These are phyloP conservation scores for Bubo bubo DNA, from an alignment of 2,113 vertebrate genomes.

Conservation along the genomic window DNA sequence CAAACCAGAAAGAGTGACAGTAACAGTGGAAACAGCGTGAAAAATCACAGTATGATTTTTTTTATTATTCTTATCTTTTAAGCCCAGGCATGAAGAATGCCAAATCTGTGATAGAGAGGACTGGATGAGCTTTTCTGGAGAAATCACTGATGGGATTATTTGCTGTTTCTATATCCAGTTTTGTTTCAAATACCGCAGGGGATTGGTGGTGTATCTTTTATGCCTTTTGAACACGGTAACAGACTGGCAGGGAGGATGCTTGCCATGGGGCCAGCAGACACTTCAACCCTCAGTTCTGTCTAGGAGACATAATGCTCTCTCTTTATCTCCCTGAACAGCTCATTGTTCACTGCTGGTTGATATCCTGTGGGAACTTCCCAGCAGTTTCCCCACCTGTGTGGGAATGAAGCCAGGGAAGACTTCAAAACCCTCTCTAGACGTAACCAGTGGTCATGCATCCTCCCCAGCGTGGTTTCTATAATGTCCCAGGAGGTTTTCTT, in stretches of 20 bases:
- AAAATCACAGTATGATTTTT: neutral
- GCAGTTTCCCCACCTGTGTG: neutral
- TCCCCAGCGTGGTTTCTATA: fast-evolving
- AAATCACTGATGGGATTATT: neutral
- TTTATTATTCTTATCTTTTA: neutral
- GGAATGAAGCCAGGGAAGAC: neutral
- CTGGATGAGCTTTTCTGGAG: neutral
- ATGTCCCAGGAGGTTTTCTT: neutral
- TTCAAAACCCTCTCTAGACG: neutral
- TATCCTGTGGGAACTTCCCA: neutral
- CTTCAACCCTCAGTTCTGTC: neutral
- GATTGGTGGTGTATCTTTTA: too few relatives aligned
- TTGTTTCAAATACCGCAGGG: neutral
- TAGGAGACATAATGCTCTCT: fast-evolving
- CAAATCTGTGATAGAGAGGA: neutral
- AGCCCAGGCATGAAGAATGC: neutral
- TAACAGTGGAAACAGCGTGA: neutral
- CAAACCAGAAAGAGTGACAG: neutral
- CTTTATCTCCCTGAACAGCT: too few relatives aligned
- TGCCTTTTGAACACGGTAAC: fast-evolving
- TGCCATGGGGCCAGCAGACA: neutral
- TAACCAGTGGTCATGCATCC: fast-evolving
- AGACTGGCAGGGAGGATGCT: fast-evolving
- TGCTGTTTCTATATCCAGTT: neutral
- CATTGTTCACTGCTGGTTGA: neutral